Percentiles rank a stretch among this genome's conserved stretches.
phyloP scores from a whole-genome alignment of 2,888 invertebrate species.

The Allacma fusca region DNA sequence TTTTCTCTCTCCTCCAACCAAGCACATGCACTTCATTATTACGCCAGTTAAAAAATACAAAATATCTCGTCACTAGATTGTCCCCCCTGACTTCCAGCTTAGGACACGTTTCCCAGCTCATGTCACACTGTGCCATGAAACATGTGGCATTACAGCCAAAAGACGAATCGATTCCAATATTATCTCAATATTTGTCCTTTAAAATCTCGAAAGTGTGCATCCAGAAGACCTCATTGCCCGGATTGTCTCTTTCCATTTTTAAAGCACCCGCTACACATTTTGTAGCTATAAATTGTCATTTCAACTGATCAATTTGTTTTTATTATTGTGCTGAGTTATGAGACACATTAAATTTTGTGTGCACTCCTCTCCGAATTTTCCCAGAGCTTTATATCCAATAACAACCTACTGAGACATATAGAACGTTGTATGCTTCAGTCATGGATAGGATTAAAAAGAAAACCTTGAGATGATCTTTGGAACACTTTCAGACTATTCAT shows the following conservation, averaged over 20 bases:
- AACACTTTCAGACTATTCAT: not conserved
- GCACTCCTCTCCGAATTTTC: no score
- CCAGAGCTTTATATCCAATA: no score
- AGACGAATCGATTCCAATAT: not conserved
- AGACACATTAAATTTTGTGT: no score
- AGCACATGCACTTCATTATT: constrained; percentile 33
- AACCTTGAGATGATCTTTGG: constrained; percentile 2
- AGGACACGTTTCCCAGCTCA: not conserved
- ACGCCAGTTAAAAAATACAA: constrained; percentile 25
- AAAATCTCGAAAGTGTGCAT: not conserved
- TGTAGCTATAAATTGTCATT: no score
- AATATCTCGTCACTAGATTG: not conserved
- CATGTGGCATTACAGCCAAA: not conserved
- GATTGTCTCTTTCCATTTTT: no score
- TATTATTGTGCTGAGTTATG: no score
- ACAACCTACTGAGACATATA: no score
- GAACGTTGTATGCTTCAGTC: no score
- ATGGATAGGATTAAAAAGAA: not conserved
- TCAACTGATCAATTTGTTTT: no score
- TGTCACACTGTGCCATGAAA: constrained; percentile 22
- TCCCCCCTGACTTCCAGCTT: constrained; percentile 6
- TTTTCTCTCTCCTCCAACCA: not conserved
- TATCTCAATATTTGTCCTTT: not conserved
- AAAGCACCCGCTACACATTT: no score
- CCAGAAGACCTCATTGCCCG: no score